These are phyloP conservation scores for Thermophis baileyi DNA, from an alignment of 2,113 vertebrate genomes.

Conservation along the genomic window DNA sequence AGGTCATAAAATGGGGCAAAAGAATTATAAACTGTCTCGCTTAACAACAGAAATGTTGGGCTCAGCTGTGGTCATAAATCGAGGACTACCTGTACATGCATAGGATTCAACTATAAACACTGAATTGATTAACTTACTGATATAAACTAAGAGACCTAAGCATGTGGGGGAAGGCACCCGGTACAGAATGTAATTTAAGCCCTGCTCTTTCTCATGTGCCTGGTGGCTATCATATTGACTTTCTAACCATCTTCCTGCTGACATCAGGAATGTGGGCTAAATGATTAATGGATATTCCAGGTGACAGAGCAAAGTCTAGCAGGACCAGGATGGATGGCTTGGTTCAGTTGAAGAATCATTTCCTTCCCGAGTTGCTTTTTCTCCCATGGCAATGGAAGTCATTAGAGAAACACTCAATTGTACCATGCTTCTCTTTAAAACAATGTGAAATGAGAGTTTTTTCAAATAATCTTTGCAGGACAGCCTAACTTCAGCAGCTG, in stretches of 20 bases:
- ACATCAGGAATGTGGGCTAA: neutral
- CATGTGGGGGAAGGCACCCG: neutral
- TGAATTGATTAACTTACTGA: neutral
- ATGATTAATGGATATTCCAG: neutral
- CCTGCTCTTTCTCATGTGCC: neutral
- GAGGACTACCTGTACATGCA: neutral
- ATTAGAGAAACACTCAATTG: neutral
- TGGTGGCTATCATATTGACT: neutral
- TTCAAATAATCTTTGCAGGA: neutral
- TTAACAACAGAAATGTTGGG: neutral
- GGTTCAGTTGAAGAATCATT: neutral
- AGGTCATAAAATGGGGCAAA: neutral
- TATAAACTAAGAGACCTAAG: neutral
- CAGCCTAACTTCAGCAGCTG: neutral
- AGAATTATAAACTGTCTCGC: neutral
- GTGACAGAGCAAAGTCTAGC: neutral
- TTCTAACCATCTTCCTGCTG: neutral
- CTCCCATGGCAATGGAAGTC: neutral
- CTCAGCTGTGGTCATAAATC: neutral
- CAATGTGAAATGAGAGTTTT: neutral
- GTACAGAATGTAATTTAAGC: neutral
- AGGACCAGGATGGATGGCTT: neutral
- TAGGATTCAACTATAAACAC: neutral
- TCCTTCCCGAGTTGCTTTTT: neutral
- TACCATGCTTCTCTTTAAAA: neutral